phyloP scores from a whole-genome alignment of 2,797 vertebrate species.

The Myiotriccus ornatus region DNA sequence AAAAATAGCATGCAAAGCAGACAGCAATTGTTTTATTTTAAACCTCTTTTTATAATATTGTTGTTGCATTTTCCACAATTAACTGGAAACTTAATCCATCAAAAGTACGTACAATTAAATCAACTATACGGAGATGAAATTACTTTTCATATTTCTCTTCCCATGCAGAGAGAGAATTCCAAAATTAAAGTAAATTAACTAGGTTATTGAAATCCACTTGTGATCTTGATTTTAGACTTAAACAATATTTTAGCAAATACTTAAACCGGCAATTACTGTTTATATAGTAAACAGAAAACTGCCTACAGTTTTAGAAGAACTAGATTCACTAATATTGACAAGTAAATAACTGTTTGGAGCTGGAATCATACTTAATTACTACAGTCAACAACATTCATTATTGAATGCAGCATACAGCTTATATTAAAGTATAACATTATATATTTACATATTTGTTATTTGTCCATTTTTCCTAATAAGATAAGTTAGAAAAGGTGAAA shows the following conservation, averaged over 20 bases:
- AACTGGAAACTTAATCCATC: slow-evolving; percentile 70
- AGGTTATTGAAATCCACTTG: slow-evolving; percentile 52
- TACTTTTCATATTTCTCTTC: slow-evolving; percentile 64
- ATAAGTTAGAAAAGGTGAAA: neutral
- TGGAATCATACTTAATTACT: slow-evolving; percentile 34
- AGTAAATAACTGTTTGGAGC: slow-evolving; percentile 18
- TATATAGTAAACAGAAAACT: slow-evolving; percentile 36
- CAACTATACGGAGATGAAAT: slow-evolving; percentile 67
- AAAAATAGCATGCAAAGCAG: neutral
- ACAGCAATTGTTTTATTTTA: slow-evolving; percentile 53
- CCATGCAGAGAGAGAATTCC: slow-evolving; percentile 56
- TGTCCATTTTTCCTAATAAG: neutral
- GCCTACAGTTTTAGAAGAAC: neutral
- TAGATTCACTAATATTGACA: slow-evolving; percentile 19
- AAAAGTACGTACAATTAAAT: slow-evolving; percentile 66
- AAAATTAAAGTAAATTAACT: slow-evolving; percentile 64
- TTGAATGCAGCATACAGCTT: neutral
- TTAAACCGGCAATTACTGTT: slow-evolving; percentile 26
- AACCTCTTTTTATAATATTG: slow-evolving; percentile 13
- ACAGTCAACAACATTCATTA: slow-evolving; percentile 10
- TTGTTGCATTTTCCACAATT: slow-evolving; percentile 40
- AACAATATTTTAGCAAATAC: slow-evolving; percentile 51
- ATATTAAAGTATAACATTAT: neutral
- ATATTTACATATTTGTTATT: neutral
- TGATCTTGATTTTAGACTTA: slow-evolving; percentile 52